Conservation (phyloP, 2,888 invertebrate genomes). For the Drosophila nr. perissopoda region DNA sequence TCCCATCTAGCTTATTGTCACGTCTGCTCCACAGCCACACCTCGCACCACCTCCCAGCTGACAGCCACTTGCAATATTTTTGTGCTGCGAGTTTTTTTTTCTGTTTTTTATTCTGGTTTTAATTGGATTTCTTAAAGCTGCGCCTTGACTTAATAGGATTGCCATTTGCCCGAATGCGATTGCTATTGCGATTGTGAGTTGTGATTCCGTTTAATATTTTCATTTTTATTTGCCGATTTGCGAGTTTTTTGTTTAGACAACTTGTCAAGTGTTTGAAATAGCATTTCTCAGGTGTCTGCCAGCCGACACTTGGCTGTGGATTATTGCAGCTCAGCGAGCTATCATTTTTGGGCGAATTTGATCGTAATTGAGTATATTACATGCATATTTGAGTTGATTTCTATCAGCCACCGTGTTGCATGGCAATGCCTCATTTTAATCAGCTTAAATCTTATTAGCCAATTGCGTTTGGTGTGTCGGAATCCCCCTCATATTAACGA, state of each 20-base stretch:
- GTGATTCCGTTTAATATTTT: neutral
- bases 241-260: neutral
- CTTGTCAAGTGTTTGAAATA: conserved; percentile 27
- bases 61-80: conserved; percentile 31
- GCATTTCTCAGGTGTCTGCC: conserved; percentile 60
- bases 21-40: conserved; percentile 16
- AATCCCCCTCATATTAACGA: neutral
- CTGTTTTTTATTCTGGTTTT: conserved; percentile 40
- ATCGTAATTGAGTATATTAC: conserved; percentile 1
- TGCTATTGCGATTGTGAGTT: conserved; percentile 35
- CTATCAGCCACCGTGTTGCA: neutral
- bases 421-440: neutral
- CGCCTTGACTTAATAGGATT: conserved; percentile 73
- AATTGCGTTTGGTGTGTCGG: neutral
- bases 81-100: conserved; percentile 13
- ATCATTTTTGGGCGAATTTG: conserved; percentile 1
- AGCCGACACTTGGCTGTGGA: conserved; percentile 38
- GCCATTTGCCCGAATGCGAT: conserved; percentile 66
- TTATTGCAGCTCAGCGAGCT: conserved; percentile 45
- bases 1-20: conserved; percentile 62
- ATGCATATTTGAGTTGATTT: conserved; percentile 4
- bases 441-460: neutral
- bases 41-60: neutral
- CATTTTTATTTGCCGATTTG: neutral
- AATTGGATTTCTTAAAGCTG: conserved; percentile 79